These are phyloP conservation scores for Mohoua ochrocephala DNA, from an alignment of 2,113 vertebrate species.

Conservation along the genomic window DNA sequence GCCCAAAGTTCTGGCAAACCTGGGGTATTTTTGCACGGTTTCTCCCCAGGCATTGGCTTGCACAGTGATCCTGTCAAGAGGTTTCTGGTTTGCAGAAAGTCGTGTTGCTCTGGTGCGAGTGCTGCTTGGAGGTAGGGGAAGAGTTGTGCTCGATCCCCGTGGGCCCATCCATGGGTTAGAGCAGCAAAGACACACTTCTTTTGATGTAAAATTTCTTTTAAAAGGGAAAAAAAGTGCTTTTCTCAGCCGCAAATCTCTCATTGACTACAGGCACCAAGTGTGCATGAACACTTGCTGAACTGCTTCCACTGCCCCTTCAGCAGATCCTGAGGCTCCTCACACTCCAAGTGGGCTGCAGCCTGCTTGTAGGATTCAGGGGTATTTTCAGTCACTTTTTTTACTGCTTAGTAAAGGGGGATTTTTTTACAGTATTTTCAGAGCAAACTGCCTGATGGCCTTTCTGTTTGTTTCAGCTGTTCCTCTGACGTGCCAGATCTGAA, in stretches of 20 bases:
- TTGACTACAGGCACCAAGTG: background rate
- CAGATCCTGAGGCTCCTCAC: background rate
- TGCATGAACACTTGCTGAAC: background rate
- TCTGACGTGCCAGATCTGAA: background rate
- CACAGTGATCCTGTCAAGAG: background rate
- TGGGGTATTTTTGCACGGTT: background rate
- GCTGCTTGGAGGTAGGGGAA: background rate
- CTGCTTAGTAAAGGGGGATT: background rate
- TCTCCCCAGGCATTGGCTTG: background rate
- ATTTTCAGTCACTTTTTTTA: background rate
- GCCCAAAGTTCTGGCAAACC: background rate
- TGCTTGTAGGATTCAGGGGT: background rate
- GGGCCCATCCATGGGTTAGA: no score
- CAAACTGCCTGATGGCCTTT: background rate
- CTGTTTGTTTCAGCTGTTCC: background rate
- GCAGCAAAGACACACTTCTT: background rate
- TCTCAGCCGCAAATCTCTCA: background rate
- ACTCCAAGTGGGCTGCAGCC: background rate
- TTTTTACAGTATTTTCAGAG: background rate
- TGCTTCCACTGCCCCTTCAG: background rate
- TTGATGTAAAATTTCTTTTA: background rate
- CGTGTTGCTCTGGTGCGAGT: fast-evolving
- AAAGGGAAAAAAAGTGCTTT: background rate
- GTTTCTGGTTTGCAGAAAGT: background rate
- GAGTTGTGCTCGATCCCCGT: background rate